phyloP scores from a whole-genome alignment of 2,888 invertebrate species.

The Gibbula magus region DNA sequence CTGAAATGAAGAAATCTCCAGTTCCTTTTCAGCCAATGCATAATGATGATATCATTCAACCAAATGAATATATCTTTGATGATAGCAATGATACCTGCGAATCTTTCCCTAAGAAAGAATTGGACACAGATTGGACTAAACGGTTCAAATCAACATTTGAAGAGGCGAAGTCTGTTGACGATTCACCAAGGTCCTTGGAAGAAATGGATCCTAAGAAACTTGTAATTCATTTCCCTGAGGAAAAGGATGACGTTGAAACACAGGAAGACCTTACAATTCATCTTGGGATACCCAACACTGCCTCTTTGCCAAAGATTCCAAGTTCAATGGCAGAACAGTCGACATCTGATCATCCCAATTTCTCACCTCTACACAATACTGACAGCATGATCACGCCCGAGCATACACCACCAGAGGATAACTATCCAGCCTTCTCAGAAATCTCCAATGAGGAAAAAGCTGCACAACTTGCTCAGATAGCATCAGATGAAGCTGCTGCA shows the following conservation, averaged over 20 bases:
- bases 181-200: slow-evolving; percentile 20
- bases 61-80: background rate
- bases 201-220: slow-evolving; percentile 26
- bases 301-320: slow-evolving; percentile 16
- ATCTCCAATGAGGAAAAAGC: slow-evolving; percentile 36
- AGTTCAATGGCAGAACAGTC: slow-evolving; percentile 2
- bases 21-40: background rate
- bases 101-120: slow-evolving; percentile 1
- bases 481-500: slow-evolving; percentile 49
- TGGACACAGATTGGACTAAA: slow-evolving; percentile 8
- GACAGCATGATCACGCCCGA: slow-evolving; percentile 1
- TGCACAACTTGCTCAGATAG: slow-evolving; percentile 35
- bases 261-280: slow-evolving; percentile 18
- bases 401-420: background rate
- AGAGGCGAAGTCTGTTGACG: slow-evolving; percentile 20
- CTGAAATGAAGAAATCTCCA: slow-evolving; percentile 8
- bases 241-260: slow-evolving; percentile 19
- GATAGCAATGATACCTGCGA: background rate
- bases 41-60: background rate
- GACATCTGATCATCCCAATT: background rate
- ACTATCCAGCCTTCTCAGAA: background rate
- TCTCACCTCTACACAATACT: background rate
- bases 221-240: slow-evolving; percentile 12
- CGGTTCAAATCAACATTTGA: slow-evolving; percentile 14
- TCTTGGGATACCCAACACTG: slow-evolving; percentile 19